Conservation (phyloP, 2,888 invertebrate species). For the Dysmachus trigonus region DNA sequence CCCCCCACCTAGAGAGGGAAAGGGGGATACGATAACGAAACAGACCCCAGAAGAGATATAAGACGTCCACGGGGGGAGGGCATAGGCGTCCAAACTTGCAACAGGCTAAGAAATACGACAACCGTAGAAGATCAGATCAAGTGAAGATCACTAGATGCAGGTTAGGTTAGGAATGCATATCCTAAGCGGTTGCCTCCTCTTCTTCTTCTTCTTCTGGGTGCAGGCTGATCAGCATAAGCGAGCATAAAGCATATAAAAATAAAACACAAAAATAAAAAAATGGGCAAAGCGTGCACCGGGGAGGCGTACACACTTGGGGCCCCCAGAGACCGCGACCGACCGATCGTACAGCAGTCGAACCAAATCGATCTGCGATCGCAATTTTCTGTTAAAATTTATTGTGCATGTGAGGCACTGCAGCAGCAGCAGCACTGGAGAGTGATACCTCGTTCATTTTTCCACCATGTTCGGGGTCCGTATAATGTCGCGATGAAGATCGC, state of each 20-base stretch:
- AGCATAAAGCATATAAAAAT: slow-evolving; percentile 48
- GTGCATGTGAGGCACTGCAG: slow-evolving; percentile 45
- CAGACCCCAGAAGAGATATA: slow-evolving; percentile 42
- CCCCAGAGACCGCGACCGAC: background rate
- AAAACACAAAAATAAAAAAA: too few species aligned
- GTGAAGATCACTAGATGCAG: slow-evolving; percentile 46
- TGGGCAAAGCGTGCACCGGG: slow-evolving; percentile 13
- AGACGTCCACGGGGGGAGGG: background rate
- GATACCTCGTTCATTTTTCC: slow-evolving; percentile 41
- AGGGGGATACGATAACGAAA: slow-evolving; percentile 34
- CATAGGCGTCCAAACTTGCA: background rate
- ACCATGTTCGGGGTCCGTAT: slow-evolving; percentile 33
- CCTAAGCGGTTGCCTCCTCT: too few species aligned
- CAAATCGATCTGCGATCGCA: slow-evolving; percentile 49
- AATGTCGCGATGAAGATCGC: slow-evolving; percentile 47
- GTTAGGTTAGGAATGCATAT: slow-evolving; percentile 46
- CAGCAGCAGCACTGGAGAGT: slow-evolving; percentile 43
- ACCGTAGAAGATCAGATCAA: slow-evolving; percentile 48
- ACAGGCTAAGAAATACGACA: slow-evolving; percentile 39
- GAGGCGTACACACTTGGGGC: slow-evolving; percentile 12
- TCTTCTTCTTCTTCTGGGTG: slow-evolving; percentile 42
- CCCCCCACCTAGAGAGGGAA: too few species aligned
- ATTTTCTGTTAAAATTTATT: slow-evolving; percentile 49
- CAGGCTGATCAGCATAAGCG: slow-evolving; percentile 48
- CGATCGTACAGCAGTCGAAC: slow-evolving; percentile 43